phyloP scores from a whole-genome alignment of 1,140 invertebrate genomes.

The Drosophila obscura region DNA sequence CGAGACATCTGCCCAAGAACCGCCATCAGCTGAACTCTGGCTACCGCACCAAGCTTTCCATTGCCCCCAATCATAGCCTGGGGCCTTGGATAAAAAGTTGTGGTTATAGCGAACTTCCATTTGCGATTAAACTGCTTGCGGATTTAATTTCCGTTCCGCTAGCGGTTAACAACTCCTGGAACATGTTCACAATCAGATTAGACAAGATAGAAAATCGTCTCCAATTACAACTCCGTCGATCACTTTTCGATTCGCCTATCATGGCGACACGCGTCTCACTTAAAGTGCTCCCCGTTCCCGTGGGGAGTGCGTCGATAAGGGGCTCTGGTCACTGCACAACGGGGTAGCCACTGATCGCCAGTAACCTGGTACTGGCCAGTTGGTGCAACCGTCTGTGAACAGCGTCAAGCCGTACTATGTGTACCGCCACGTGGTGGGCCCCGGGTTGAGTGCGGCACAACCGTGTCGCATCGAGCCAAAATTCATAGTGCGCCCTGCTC shows the following conservation, averaged over 20 bases:
- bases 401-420: slow-evolving; percentile 83
- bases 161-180: slow-evolving; percentile 70
- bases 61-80: slow-evolving; percentile 51
- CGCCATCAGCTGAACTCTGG: slow-evolving; percentile 19
- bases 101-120: slow-evolving; percentile 67
- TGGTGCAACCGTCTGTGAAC: slow-evolving; percentile 83
- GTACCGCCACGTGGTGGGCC: slow-evolving; percentile 83
- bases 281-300: slow-evolving; percentile 11
- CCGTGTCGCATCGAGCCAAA: slow-evolving; percentile 78
- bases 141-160: slow-evolving; percentile 25
- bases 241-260: slow-evolving; percentile 17
- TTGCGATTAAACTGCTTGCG: slow-evolving; percentile 59
- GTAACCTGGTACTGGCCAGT: slow-evolving; percentile 83
- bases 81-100: slow-evolving; percentile 77
- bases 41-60: slow-evolving; percentile 78
- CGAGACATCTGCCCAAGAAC: neutral
- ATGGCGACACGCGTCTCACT: slow-evolving; percentile 32
- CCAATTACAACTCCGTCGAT: slow-evolving; percentile 8
- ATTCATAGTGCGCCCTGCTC: slow-evolving; percentile 83
- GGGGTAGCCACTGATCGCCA: slow-evolving; percentile 83
- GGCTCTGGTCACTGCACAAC: slow-evolving; percentile 83
- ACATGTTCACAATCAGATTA: slow-evolving; percentile 29
- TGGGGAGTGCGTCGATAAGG: slow-evolving; percentile 46
- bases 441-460: slow-evolving; percentile 76
- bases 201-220: slow-evolving; percentile 2